These are phyloP conservation scores for Cecropterus lyciades DNA, from an alignment of 1,140 invertebrate species.

Conservation along the genomic window DNA sequence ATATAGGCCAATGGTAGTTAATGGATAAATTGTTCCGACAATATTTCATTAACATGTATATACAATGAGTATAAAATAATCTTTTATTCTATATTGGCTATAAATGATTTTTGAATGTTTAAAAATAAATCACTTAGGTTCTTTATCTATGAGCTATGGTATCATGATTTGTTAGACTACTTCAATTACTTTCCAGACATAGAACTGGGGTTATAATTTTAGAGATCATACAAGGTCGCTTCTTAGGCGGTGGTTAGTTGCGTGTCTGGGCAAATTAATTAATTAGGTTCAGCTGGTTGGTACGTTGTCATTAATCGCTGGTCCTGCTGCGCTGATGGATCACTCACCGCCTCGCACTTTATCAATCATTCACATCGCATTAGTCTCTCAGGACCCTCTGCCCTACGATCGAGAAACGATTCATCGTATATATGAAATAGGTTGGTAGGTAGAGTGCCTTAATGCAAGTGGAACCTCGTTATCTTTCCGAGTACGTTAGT, in stretches of 20 bases:
- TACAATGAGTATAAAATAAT: no score
- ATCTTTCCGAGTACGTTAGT: no score
- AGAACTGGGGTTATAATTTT: neutral
- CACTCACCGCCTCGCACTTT: conserved; percentile 46
- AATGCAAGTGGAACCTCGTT: no score
- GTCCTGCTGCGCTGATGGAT: conserved; percentile 48
- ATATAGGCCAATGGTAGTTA: no score
- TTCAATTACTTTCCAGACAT: neutral
- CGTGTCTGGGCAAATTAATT: conserved; percentile 34
- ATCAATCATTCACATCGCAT: conserved; percentile 53
- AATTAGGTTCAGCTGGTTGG: conserved; percentile 39
- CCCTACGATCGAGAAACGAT: neutral
- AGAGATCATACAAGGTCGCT: neutral
- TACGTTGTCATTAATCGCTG: conserved; percentile 42
- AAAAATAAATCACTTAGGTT: no score
- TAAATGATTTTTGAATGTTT: no score
- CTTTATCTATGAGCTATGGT: no score
- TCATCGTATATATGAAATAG: neutral
- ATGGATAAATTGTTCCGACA: no score
- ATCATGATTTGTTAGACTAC: neutral
- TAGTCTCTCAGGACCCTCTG: conserved; percentile 31
- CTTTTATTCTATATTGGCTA: no score
- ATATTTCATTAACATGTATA: no score
- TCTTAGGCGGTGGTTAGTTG: conserved; percentile 16
- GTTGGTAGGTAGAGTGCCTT: no score